Conservation (phyloP, 2,113 vertebrate genomes). For the Vimba vimba region DNA sequence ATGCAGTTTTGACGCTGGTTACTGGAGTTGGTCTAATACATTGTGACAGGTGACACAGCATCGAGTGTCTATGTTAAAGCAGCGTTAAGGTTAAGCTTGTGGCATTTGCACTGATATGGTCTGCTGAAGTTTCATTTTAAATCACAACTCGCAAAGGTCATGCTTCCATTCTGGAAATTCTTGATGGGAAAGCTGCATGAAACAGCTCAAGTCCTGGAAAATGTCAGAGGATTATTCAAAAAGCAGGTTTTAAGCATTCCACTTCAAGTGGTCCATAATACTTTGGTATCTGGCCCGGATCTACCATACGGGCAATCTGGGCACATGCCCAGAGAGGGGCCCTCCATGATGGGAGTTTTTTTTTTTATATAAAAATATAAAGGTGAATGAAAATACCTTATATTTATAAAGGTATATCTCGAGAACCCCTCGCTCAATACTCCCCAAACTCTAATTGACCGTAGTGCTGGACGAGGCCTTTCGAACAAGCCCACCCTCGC, state of each 20-base stretch:
- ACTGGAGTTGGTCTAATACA: neutral
- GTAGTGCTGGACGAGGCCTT: too few species aligned
- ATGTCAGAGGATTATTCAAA: neutral
- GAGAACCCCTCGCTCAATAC: too few species aligned
- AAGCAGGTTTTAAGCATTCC: neutral
- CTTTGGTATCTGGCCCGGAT: too few species aligned
- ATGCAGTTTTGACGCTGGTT: constrained; percentile 8
- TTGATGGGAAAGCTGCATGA: neutral
- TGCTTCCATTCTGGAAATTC: neutral
- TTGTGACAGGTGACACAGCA: neutral
- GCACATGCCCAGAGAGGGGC: too few species aligned
- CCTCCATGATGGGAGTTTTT: too few species aligned
- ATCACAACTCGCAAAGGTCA: constrained; percentile 7
- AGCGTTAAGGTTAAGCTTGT: neutral
- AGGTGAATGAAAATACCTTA: too few species aligned
- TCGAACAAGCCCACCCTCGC: too few species aligned
- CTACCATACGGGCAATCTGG: too few species aligned
- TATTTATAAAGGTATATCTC: too few species aligned
- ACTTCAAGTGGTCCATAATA: neutral
- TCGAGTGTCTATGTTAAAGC: neutral
- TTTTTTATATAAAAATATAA: too few species aligned
- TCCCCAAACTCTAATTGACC: too few species aligned
- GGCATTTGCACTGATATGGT: constrained; percentile 12
- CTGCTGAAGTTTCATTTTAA: neutral
- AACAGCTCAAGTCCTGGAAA: neutral